Base-by-base conservation (phyloP, 2,797 vertebrate genomes). In the Pelobates cultripes region DNA sequence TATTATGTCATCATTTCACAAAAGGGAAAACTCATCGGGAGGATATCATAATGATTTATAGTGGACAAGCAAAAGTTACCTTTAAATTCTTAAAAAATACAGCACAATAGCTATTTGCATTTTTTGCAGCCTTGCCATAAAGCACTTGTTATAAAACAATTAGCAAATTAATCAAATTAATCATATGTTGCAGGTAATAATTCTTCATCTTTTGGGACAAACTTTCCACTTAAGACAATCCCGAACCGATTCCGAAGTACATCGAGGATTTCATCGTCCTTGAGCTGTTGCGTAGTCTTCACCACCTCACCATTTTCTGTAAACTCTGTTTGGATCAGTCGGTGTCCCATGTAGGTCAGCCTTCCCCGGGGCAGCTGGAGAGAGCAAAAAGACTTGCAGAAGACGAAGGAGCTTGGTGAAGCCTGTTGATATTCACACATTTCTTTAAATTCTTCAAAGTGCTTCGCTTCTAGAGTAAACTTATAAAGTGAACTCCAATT, bases 361-460 rank as follows among this genome's bases (percentile, higher is more conserved):
- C 88, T 87, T 0, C 93, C 92, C 0, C 13, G 43, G 3, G 91
- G 90, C 51, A 86, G 87, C 0, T 90, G 70, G 0, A 94, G 7
- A 0, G 88, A 88, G 85, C 95, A 95, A 17, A 95, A 17, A 14
- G 94, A 93, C 86, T 94, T 95, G 90, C 92, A 92, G 86, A 90
- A 86, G 82, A 95, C 91, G 70, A 95, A 1, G 17, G 94, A 95
- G 64, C 84, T 82, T 0, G 90, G 89, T 0, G 94, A 94, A 15
- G 71, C 93, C 87, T 96, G 94, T 66, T 95, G 94, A 83, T 93
- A 95, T 10, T 83, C 70, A 78, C 92, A 95, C 94, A 94, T 95
- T 69, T 87, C 82, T 0, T 4, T 53, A 28, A 94, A 95, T 68
- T 95, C 92, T 28, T 91, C 91, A 81, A 86, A 63, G 10, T 72